Conservation (phyloP, 2,888 invertebrate species). For the Oxyteleia sp. region DNA sequence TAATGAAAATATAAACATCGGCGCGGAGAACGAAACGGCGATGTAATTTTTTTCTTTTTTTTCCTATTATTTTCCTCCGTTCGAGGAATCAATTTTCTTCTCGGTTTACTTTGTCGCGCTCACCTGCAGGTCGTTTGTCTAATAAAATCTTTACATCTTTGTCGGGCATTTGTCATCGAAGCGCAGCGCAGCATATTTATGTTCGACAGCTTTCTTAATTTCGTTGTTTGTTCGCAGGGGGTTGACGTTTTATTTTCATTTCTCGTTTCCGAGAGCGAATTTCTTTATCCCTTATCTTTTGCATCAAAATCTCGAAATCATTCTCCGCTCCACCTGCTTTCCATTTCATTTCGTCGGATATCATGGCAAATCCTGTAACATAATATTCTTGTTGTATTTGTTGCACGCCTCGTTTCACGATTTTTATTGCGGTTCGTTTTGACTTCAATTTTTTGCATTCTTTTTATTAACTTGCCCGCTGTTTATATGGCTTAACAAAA, state of each 20-base stretch:
- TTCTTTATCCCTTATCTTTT: slow-evolving; percentile 18
- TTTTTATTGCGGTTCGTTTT: slow-evolving; percentile 5
- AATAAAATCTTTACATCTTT: slow-evolving; percentile 37
- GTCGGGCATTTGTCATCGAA: slow-evolving; percentile 34
- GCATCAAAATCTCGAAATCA: slow-evolving; percentile 31
- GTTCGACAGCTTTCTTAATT: slow-evolving; percentile 39
- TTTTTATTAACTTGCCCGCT: not conserved
- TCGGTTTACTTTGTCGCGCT: slow-evolving; percentile 8
- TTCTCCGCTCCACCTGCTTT: slow-evolving; percentile 22
- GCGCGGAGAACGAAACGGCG: not conserved
- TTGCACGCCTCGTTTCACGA: not conserved
- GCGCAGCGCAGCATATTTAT: slow-evolving; percentile 27
- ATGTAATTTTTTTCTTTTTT: too few species aligned
- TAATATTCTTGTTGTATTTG: slow-evolving; percentile 18
- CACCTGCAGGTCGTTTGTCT: slow-evolving; percentile 10
- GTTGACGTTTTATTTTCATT: slow-evolving; percentile 28
- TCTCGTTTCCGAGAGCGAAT: not conserved
- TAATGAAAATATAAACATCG: slow-evolving; percentile 45
- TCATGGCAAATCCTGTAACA: slow-evolving; percentile 15
- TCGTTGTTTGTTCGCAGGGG: slow-evolving; percentile 25
- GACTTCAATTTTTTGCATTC: not conserved
- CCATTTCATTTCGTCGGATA: slow-evolving; percentile 16
- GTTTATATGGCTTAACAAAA: not conserved
- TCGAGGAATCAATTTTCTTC: slow-evolving; percentile 31
- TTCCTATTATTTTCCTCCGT: slow-evolving; percentile 7